Conservation (phyloP, 1,140 invertebrate species). For the Mizuhopecten yessoensis region DNA sequence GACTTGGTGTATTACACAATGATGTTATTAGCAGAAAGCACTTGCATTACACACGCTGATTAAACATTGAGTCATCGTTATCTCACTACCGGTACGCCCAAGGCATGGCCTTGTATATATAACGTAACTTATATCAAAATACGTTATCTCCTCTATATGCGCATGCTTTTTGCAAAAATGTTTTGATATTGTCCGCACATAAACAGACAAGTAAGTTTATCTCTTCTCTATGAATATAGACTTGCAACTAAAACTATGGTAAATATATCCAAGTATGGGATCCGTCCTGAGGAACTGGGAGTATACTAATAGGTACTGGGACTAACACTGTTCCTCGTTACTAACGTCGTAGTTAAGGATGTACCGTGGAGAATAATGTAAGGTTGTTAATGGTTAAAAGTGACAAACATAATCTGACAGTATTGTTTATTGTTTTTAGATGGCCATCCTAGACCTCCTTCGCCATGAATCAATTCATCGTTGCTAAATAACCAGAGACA, state of each 20-base stretch:
- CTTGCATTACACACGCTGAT: background rate
- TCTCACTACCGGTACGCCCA: background rate
- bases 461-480: background rate
- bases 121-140: background rate
- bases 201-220: background rate
- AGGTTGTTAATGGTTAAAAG: background rate
- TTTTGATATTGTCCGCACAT: background rate
- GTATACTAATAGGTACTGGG: background rate
- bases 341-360: background rate
- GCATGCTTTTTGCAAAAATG: background rate
- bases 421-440: conserved; percentile 7
- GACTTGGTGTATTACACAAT: background rate
- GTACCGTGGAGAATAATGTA: background rate
- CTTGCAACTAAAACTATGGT: too few relatives aligned
- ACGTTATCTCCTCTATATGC: background rate
- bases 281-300: background rate
- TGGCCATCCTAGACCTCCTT: background rate
- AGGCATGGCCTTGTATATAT: background rate
- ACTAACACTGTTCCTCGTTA: background rate
- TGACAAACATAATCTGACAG: background rate
- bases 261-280: background rate
- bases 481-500: background rate
- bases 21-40: background rate
- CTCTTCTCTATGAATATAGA: background rate
- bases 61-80: background rate